A percentile compares a stretch with the other conserved stretches of the same genome.
Conservation (phyloP, 2,888 invertebrate species). For the Apamea epomidion region DNA sequence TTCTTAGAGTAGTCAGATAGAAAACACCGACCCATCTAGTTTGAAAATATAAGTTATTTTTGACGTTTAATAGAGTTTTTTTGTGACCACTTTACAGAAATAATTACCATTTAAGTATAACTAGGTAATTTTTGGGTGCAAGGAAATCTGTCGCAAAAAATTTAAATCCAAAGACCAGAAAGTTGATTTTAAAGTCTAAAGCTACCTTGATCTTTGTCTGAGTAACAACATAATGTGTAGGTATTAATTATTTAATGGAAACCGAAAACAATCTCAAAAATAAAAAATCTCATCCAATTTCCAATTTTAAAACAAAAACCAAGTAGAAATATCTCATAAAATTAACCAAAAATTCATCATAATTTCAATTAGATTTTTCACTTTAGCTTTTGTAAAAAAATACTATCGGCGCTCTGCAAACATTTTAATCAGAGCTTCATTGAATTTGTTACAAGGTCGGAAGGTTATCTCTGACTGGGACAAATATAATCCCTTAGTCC, state of each 20-base stretch:
- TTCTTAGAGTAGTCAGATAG: too few species aligned
- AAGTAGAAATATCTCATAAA: background rate
- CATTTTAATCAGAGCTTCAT: conserved; percentile 27
- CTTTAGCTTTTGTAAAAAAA: conserved; percentile 5
- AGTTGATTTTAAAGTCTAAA: background rate
- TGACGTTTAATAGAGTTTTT: too few species aligned
- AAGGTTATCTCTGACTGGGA: background rate
- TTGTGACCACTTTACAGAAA: too few species aligned
- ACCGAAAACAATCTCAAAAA: background rate
- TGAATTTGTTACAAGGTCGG: conserved; percentile 18
- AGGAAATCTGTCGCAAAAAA: background rate
- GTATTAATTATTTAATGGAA: background rate
- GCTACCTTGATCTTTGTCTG: background rate
- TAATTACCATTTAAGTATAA: too few species aligned
- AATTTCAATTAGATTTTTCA: conserved; percentile 4
- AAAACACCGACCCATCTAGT: too few species aligned
- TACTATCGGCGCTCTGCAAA: background rate
- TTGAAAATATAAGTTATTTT: too few species aligned
- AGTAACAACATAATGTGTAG: too few species aligned
- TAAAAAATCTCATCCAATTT: conserved; percentile 2
- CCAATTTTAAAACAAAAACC: conserved; percentile 16
- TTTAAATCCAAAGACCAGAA: background rate
- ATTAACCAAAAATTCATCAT: background rate
- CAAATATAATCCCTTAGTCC: conserved; percentile 12
- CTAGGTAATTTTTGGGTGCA: too few species aligned